phyloP scores from a whole-genome alignment of 2,113 vertebrate species.

The Pelecanoides urinatrix region DNA sequence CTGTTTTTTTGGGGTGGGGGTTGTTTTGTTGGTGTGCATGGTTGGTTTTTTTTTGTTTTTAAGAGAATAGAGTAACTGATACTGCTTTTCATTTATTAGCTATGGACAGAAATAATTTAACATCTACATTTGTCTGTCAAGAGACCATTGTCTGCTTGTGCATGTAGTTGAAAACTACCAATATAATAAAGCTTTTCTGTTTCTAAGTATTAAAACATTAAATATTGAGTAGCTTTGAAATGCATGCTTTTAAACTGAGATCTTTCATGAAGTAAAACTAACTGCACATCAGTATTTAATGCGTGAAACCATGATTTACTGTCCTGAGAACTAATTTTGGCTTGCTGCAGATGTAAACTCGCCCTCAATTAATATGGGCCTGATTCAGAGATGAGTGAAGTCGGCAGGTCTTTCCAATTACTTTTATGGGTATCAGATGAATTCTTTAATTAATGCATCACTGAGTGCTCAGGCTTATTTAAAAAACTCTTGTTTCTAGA shows the following conservation, averaged over 20 bases:
- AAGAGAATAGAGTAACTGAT: not conserved
- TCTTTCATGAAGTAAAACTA: not conserved
- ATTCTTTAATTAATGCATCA: slow-evolving; percentile 55
- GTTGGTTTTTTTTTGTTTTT: not conserved
- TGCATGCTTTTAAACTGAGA: not conserved
- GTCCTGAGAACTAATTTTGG: slow-evolving; percentile 9
- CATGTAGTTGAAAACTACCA: not conserved
- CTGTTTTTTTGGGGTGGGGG: too few species aligned
- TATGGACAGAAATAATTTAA: not conserved
- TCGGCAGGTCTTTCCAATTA: slow-evolving; percentile 45
- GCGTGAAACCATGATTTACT: not conserved
- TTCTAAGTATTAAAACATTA: not conserved
- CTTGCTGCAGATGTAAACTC: slow-evolving; percentile 25
- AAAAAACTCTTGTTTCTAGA: slow-evolving; percentile 28
- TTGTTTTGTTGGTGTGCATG: not conserved
- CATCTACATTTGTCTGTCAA: not conserved
- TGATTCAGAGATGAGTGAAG: slow-evolving; percentile 34
- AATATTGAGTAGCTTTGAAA: not conserved
- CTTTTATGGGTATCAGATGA: slow-evolving; percentile 49
- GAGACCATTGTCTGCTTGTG: not conserved
- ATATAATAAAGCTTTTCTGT: not conserved
- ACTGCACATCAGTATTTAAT: not conserved
- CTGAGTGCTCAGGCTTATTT: slow-evolving; percentile 35
- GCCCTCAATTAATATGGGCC: slow-evolving; percentile 3
- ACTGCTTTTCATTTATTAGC: not conserved